Percentiles rank a stretch among this genome's conserved stretches.
Conservation (phyloP, 2,888 invertebrate genomes). For the Ochropleura plecta region DNA sequence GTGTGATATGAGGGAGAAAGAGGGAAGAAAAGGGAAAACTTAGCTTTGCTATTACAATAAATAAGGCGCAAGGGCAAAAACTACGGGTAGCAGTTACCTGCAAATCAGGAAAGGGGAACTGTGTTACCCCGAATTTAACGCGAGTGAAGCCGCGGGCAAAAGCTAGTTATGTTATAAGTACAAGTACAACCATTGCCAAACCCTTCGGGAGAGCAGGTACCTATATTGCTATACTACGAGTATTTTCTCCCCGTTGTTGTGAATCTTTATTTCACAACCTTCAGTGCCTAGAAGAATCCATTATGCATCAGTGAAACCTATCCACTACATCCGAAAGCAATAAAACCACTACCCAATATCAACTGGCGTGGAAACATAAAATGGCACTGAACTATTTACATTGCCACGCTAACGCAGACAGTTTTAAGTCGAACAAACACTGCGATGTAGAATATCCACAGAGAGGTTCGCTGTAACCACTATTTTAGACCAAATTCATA, state of each 20-base stretch:
- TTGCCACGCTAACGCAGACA: conserved; percentile 9
- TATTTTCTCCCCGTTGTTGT: neutral
- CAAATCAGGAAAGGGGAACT: too few relatives aligned
- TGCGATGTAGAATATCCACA: neutral
- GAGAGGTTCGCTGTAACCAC: neutral
- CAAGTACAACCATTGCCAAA: neutral
- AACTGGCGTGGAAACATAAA: conserved; percentile 1
- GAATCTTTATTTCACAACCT: neutral
- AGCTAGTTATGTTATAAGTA: neutral
- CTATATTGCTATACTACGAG: neutral
- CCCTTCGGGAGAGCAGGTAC: neutral
- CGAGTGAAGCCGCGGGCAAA: too few relatives aligned
- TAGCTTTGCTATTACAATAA: too few relatives aligned
- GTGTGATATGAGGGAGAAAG: too few relatives aligned
- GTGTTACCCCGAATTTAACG: too few relatives aligned
- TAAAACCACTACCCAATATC: conserved; percentile 15
- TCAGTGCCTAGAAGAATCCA: neutral
- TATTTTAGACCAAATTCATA: too few relatives aligned
- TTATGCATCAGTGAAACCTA: conserved; percentile 10
- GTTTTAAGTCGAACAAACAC: neutral
- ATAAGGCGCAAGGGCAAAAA: too few relatives aligned
- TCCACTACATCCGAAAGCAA: conserved; percentile 11
- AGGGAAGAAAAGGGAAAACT: too few relatives aligned
- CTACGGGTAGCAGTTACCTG: too few relatives aligned
- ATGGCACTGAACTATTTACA: conserved; percentile 26